Base-by-base conservation (phyloP, 2,888 invertebrate species). In the Brachylomia viminalis region DNA sequence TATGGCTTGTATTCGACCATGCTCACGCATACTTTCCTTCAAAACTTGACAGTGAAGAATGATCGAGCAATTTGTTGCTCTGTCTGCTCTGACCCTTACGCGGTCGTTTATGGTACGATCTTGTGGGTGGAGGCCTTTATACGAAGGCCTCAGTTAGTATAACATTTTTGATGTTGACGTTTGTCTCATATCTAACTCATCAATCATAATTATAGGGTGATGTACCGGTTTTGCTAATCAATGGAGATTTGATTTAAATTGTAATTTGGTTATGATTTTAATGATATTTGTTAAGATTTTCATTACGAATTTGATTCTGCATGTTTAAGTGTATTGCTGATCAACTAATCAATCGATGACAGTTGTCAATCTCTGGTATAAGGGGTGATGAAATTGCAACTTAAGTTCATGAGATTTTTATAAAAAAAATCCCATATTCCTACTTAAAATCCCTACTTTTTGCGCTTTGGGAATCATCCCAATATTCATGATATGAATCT, bases 201-300 rank as follows among this genome's bases (percentile, higher is more conserved):
- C 75, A 72, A 73, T 74, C 69, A 64, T 69, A n/a, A n/a, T n/a
- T n/a, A 45, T 74, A 75, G 66, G 30, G 58, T 72, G 71, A 59
- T 64, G 77, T 74, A 42, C 69, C 17, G 86, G 83, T 86, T 70
- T 71, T 86, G 83, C 83, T 84, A 82, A 86, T 86, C 83, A 84
- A 85, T 82, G 42, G 86, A 83, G 86, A 67, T 52, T 74, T 69
- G 62, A 71, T 73, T 72, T 61, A 11, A 30, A 52, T 64, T 62
- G 13, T 38, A n/a, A n/a, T 61, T 69, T 58, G 27, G 1, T 64
- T 54, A 75, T 6, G 47, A n/a, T 77, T 71, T 10, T 7, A 56
- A 66, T 42, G 23, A 49, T 45, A 30, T 65, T 59, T 62, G 23
- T 42, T 62, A 64, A 38, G 61, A 58, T 54, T 65, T 58, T 67